Evolutionary conservation across 1,140 invertebrate species (phyloP).

Genomic region (Megalopta genalis): DNA sequence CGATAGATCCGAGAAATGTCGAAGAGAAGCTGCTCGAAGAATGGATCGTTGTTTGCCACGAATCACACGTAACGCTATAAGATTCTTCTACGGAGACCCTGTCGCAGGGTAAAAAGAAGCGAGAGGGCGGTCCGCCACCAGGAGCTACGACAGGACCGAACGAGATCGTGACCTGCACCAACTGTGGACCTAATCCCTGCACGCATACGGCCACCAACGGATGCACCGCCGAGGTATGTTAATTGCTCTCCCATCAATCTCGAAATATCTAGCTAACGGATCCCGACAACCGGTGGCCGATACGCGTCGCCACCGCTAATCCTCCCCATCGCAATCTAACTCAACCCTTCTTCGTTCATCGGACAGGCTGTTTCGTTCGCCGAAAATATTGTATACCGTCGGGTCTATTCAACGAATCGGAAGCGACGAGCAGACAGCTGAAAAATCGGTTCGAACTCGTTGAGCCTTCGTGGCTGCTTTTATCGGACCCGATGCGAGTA

Average conservation of each 20-base stretch:
- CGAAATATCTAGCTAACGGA: conserved; percentile 3
- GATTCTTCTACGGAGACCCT: conserved; percentile 76
- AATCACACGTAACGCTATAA: conserved; percentile 56
- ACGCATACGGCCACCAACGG: conserved; percentile 92
- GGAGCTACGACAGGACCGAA: conserved; percentile 81
- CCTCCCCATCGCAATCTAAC: neutral
- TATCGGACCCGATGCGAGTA: too few species aligned
- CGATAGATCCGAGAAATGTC: neutral
- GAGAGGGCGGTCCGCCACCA: conserved; percentile 81
- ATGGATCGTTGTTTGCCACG: conserved; percentile 57
- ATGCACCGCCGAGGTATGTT: conserved; percentile 88
- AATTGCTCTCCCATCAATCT: neutral
- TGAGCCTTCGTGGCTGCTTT: too few species aligned
- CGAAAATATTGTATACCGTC: neutral
- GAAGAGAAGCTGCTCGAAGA: conserved; percentile 38
- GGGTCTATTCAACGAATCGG: neutral
- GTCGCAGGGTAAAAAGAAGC: conserved; percentile 89
- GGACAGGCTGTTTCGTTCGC: neutral
- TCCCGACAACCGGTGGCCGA: neutral
- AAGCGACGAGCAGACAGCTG: too few species aligned
- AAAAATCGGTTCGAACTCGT: too few species aligned
- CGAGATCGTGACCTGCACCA: conserved; percentile 90
- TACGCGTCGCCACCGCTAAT: neutral
- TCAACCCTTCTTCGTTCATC: neutral
- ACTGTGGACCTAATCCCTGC: conserved; percentile 89